Base-by-base conservation (phyloP, 1,140 invertebrate species). In the roundworm (Caenorhabditis elegans) region DNA sequence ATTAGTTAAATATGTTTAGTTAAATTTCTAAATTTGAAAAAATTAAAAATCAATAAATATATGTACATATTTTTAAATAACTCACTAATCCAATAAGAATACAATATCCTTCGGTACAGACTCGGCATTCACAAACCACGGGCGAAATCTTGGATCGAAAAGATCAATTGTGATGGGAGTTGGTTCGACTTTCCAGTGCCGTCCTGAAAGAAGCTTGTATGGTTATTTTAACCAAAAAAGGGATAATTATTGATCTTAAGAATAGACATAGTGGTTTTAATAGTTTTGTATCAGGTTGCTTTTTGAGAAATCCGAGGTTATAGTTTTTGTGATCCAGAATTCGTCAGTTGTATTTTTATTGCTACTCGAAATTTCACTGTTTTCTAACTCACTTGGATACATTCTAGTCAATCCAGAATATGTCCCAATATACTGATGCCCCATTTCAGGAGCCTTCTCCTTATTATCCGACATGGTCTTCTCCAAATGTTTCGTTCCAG, bases 31-130 rank as follows among this genome's bases (percentile, higher is more conserved):
- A n/a, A n/a, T n/a, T n/a, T n/a, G n/a, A n/a, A n/a, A n/a, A n/a
- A n/a, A n/a, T n/a, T n/a, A n/a, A n/a, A n/a, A n/a, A n/a, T n/a
- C n/a, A n/a, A n/a, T n/a, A n/a, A n/a, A n/a, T n/a, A n/a, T n/a
- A n/a, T n/a, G n/a, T n/a, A n/a, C 39, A 15, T 43, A 43, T 43
- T 43, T 43, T 43, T 43, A 43, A 15, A 43, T 15, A 15, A 85
- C 84, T 85, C 46, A 85, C 84, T 77, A 85, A 51, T 85, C 84
- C n/a, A 85, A 49, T 28, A 85, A 39, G 60, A 85, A 85, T 3
- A 85, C 80, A 47, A 85, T 82, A 79, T 85, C 84, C 55, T 85
- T 85, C 4, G 84, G 78, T 24, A 70, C 36, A 1, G 82, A 53
- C 76, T 85, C 84, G 3, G 84, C 80, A 47, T 76, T 79, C 3